Conservation (phyloP, 2,888 invertebrate genomes). For the Callimorpha dominula region DNA sequence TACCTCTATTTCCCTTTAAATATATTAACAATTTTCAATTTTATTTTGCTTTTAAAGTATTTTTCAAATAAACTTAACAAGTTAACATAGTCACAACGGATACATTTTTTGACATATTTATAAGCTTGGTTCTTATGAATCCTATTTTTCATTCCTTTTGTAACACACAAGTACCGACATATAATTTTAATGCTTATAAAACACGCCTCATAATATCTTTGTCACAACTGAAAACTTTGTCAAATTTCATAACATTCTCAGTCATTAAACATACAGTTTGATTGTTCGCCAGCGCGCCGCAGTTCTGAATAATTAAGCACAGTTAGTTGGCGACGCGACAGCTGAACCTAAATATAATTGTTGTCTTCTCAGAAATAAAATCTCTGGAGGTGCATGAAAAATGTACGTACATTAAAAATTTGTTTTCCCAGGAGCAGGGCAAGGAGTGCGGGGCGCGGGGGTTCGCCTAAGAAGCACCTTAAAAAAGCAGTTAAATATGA, state of each 20-base stretch:
- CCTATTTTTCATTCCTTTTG: background rate
- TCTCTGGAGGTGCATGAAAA: slow-evolving; percentile 49
- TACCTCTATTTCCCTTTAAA: background rate
- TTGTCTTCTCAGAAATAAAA: slow-evolving; percentile 46
- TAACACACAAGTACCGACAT: background rate
- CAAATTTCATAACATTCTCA: background rate
- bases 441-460: slow-evolving; percentile 1
- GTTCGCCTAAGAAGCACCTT: slow-evolving; percentile 27
- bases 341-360: slow-evolving; percentile 41
- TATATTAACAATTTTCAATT: no score
- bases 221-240: background rate
- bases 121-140: background rate
- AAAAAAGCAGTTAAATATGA: slow-evolving; percentile 56
- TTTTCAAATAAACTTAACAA: background rate
- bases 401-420: slow-evolving; percentile 51
- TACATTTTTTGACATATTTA: no score
- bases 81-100: no score
- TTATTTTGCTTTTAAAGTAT: no score
- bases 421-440: slow-evolving; percentile 32
- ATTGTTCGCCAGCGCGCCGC: slow-evolving; percentile 9
- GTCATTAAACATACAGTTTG: slow-evolving; percentile 9
- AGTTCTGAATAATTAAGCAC: slow-evolving; percentile 13
- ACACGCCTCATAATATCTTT: background rate
- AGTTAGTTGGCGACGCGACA: slow-evolving; percentile 7
- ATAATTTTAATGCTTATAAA: background rate